Evolutionary conservation across 2,797 vertebrate species (phyloP).

Genomic region (Chaetophractus vellerosus): DNA sequence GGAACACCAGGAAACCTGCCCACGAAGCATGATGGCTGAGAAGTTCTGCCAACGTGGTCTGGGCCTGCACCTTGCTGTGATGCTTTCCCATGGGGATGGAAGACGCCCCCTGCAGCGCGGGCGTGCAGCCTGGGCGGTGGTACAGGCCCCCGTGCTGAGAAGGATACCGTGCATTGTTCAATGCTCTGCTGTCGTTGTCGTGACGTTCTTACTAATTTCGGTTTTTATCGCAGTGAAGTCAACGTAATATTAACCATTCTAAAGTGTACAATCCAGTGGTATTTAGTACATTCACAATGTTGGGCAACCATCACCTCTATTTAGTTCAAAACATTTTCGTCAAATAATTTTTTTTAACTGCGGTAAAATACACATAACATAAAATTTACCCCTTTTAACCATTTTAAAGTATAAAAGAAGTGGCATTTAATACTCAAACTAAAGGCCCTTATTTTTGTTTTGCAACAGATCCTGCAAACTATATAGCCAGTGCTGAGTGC

Average conservation of each 20-base stretch:
- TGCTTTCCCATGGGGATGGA: neutral
- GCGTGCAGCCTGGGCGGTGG: neutral
- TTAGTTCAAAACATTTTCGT: no score
- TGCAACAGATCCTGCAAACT: neutral
- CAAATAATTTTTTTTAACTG: no score
- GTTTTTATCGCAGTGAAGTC: no score
- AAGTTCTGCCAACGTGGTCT: neutral
- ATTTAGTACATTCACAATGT: no score
- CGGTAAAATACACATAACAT: no score
- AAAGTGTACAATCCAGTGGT: no score
- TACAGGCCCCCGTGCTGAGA: neutral
- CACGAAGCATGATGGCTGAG: neutral
- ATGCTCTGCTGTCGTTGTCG: neutral
- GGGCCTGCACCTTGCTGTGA: neutral
- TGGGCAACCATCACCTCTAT: no score
- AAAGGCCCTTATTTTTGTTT: slow-evolving; percentile 21
- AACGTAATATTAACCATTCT: no score
- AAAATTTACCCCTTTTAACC: no score
- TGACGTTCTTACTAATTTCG: slow-evolving; percentile 27
- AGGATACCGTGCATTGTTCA: neutral
- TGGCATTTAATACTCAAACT: no score
- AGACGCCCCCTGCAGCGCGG: neutral
- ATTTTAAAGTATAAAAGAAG: no score
- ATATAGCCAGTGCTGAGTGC: neutral
- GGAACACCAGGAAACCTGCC: neutral